A percentile compares a stretch with the other conserved stretches of the same genome.
phyloP scores from a whole-genome alignment of 2,113 vertebrate genomes.

The Salvator merianae region DNA sequence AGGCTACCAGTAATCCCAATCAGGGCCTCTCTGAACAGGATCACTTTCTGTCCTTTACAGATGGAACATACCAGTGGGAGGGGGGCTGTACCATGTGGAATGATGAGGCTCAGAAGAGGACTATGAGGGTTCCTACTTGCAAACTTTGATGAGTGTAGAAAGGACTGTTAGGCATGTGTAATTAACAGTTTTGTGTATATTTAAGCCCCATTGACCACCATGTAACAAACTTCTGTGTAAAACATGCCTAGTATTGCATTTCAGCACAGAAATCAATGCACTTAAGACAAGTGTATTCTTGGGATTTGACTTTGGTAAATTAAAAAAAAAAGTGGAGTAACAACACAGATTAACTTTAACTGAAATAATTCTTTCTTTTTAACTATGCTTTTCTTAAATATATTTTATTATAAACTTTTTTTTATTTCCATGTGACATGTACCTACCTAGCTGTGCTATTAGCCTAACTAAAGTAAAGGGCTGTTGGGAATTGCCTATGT shows the following conservation, averaged over 20 bases:
- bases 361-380: background rate
- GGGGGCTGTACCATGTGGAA: no score
- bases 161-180: no score
- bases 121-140: no score
- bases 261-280: background rate
- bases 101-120: no score
- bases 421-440: conserved; percentile 6
- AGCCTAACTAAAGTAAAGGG: conserved; percentile 33
- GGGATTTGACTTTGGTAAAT: background rate
- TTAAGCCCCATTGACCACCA: background rate
- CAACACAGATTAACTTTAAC: background rate
- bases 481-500: conserved; percentile 64
- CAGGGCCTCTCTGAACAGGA: no score
- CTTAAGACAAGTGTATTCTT: background rate
- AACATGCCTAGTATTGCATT: background rate
- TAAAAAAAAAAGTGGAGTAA: background rate
- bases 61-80: no score
- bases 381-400: conserved; percentile 26
- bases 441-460: conserved; percentile 40
- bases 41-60: no score
- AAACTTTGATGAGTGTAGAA: no score
- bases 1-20: no score
- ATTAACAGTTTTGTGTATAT: no score
- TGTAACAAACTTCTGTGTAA: background rate
- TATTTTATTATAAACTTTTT: conserved; percentile 2